These are phyloP conservation scores for Lerista edwardsae DNA, from an alignment of 2,797 vertebrate genomes.

Conservation along the genomic window DNA sequence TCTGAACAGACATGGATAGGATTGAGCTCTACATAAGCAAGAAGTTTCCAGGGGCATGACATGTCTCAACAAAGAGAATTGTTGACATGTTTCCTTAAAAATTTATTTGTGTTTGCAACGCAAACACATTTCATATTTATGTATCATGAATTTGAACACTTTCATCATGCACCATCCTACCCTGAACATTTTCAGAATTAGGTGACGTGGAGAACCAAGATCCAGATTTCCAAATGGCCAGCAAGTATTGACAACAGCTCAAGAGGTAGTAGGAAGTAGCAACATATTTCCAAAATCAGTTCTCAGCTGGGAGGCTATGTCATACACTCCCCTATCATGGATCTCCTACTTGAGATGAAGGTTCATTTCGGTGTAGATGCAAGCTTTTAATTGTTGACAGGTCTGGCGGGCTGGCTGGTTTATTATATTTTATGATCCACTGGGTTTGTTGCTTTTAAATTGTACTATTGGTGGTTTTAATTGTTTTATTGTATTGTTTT, in stretches of 20 bases:
- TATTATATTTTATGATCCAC: too few species aligned
- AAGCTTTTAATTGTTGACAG: too few species aligned
- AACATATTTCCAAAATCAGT: not conserved
- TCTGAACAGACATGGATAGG: too few species aligned
- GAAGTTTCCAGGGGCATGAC: not conserved
- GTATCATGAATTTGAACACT: not conserved
- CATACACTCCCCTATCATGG: not conserved
- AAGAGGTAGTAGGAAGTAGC: not conserved
- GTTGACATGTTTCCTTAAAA: not conserved
- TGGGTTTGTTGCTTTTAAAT: too few species aligned
- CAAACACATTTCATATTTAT: not conserved
- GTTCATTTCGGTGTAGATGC: not conserved
- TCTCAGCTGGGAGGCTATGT: not conserved
- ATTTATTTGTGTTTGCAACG: not conserved
- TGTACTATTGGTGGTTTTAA: too few species aligned
- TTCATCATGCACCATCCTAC: not conserved
- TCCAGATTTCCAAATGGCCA: not conserved
- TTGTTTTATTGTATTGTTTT: too few species aligned
- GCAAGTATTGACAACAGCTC: not conserved
- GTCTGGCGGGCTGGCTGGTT: too few species aligned
- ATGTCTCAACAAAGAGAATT: not conserved
- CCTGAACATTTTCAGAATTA: not conserved
- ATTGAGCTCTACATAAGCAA: not conserved
- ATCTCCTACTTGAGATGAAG: not conserved
- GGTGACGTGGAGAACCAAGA: not conserved